These are phyloP conservation scores for Eriosoma lanigerum DNA, from an alignment of 1,140 invertebrate species.

Conservation along the genomic window DNA sequence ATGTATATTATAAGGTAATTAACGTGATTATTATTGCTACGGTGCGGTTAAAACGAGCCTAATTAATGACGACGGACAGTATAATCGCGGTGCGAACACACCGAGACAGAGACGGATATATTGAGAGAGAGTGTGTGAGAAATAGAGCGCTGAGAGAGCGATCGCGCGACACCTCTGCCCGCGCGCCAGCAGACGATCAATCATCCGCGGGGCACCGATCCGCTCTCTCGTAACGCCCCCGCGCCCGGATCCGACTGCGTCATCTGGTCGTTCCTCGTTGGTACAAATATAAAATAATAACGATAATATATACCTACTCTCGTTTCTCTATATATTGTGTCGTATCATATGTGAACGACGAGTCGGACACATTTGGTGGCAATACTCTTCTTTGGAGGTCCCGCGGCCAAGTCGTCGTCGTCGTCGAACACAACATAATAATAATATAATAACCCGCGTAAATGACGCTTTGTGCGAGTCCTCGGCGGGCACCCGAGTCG, in stretches of 20 bases:
- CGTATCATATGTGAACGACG: no score
- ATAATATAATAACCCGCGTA: no score
- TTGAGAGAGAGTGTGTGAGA: not conserved
- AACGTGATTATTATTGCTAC: no score
- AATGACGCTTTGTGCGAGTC: slow-evolving; percentile 12
- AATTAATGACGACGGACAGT: no score
- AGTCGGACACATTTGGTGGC: no score
- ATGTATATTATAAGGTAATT: no score
- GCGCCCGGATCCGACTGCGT: not conserved
- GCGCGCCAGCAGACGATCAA: no score
- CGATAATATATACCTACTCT: no score
- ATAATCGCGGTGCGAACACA: not conserved
- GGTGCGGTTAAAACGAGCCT: slow-evolving; percentile 32
- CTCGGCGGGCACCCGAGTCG: not conserved
- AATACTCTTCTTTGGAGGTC: no score
- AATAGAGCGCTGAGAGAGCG: not conserved
- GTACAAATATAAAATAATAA: no score
- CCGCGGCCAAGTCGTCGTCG: not conserved
- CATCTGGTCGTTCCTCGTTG: not conserved
- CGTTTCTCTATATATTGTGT: no score
- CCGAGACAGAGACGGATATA: no score
- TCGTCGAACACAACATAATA: not conserved
- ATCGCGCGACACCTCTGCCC: slow-evolving; percentile 17
- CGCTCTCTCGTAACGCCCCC: not conserved
- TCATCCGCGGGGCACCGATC: slow-evolving; percentile 15